Base-by-base conservation (phyloP, 1,140 invertebrate species). In the Musca vetustissima region DNA sequence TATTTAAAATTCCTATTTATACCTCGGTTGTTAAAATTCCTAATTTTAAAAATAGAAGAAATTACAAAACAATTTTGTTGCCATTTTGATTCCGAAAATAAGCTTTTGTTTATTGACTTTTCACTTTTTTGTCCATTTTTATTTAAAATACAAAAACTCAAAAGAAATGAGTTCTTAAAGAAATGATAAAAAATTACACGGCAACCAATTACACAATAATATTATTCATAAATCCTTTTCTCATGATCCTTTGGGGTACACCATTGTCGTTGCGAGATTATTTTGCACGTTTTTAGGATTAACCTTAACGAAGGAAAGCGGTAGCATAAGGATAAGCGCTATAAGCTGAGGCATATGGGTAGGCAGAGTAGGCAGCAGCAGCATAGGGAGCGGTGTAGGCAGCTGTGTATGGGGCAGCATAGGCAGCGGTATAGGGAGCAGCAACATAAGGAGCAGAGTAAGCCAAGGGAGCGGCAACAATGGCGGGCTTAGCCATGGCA, bases 381-480 rank as follows among this genome's bases (percentile, higher is more conserved):
- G 76, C 71, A 70, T 79, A 79, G 15, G 70, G 70, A 21, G 73
- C 36, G 68, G 76, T 73, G 13, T 72, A 36, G 69, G 75, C 73
- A 36, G 76, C 72, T 13, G 75, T 71, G 69, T 79, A 79, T 14
- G 70, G 70, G n/a, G 73, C 36, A 68, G 76, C 73, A n/a, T 72
- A 36, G 68, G 75, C 73, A 67, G 83, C 69, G 15, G 77, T 70
- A 36, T 72, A 66, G 15, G 82, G 79, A 19, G 83, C 73, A 19
- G 82, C 77, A 28, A 28, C 28, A 74, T 86, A 85, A 15, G 85
- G 79, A 66, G 83, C 70, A 68, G 84, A 85, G 47, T 84, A 84
- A 67, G 81, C 76, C 61, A 77, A 53, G 0, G 77, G 75, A 11
- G 77, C 65, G 8, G 78, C 78, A 22, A 79, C 14, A 17, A 80